These are phyloP conservation scores for Agrypnia vestita DNA, from an alignment of 1,140 invertebrate genomes.

Conservation along the genomic window DNA sequence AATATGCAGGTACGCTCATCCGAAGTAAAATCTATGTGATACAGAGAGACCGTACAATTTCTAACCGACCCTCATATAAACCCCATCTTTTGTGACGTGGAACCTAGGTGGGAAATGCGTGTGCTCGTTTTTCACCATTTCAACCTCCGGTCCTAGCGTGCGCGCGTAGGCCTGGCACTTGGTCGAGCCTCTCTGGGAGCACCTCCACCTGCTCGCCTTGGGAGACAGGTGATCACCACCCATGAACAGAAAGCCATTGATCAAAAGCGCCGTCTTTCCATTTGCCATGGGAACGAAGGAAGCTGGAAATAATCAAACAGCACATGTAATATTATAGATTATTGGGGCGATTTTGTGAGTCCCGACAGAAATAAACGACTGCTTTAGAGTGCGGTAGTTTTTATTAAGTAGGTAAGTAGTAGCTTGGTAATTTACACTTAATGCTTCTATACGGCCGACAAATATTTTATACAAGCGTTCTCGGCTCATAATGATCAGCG, in stretches of 20 bases:
- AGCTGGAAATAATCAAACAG: not conserved
- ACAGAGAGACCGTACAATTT: not conserved
- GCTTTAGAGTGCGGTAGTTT: no score
- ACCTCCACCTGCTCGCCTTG: not conserved
- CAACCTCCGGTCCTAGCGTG: not conserved
- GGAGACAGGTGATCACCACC: not conserved
- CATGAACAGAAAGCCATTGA: not conserved
- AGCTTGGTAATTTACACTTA: no score
- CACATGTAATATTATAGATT: no score
- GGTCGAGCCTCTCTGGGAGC: conserved; percentile 17
- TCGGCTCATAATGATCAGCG: no score
- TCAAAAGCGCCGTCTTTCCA: conserved; percentile 13
- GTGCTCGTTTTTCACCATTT: not conserved
- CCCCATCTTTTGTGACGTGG: not conserved
- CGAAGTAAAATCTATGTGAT: no score
- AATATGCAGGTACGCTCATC: no score
- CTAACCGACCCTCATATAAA: not conserved
- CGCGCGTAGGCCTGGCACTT: conserved; percentile 18
- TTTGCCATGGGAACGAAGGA: not conserved
- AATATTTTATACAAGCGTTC: no score
- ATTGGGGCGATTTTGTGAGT: no score
- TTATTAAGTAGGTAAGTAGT: no score
- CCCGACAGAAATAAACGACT: no score
- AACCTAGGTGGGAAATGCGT: not conserved
- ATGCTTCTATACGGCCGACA: no score